Conservation (phyloP, 2,797 vertebrate genomes). For the Clarias platycephalus region DNA sequence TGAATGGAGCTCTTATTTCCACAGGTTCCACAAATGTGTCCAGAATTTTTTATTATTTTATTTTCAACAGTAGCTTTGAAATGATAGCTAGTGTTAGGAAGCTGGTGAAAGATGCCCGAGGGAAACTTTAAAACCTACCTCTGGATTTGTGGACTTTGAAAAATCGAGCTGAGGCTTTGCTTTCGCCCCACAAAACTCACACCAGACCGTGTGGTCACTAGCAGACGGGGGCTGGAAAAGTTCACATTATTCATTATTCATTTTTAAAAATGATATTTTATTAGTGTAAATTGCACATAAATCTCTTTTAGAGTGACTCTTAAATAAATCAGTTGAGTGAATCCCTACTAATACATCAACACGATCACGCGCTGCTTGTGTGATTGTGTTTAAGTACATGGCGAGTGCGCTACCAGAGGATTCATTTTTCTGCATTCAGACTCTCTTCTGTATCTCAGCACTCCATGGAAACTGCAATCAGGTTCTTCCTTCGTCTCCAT, state of each 20-base stretch:
- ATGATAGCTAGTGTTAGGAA: background rate
- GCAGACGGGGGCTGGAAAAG: slow-evolving; percentile 34
- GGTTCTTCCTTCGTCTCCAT: slow-evolving; percentile 31
- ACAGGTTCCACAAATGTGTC: background rate
- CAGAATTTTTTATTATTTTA: background rate
- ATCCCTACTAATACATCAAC: background rate
- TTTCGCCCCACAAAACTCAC: slow-evolving; percentile 66
- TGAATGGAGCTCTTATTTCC: background rate
- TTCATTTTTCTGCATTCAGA: slow-evolving; percentile 52
- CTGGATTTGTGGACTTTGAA: slow-evolving; percentile 9
- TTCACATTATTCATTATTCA: background rate
- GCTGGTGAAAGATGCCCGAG: background rate
- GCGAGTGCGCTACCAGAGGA: slow-evolving; percentile 50
- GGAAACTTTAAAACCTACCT: slow-evolving; percentile 55
- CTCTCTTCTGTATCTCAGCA: slow-evolving; percentile 68
- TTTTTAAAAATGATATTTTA: background rate
- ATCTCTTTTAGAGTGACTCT: background rate
- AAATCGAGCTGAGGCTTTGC: slow-evolving; percentile 57
- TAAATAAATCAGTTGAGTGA: background rate
- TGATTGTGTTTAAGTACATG: background rate
- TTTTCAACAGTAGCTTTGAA: background rate
- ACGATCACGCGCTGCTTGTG: background rate
- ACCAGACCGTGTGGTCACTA: slow-evolving; percentile 49
- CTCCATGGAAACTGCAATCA: slow-evolving; percentile 59
- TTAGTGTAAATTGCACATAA: background rate